phyloP scores from a whole-genome alignment of 2,888 invertebrate species.

The Drosophila fungiperda region DNA sequence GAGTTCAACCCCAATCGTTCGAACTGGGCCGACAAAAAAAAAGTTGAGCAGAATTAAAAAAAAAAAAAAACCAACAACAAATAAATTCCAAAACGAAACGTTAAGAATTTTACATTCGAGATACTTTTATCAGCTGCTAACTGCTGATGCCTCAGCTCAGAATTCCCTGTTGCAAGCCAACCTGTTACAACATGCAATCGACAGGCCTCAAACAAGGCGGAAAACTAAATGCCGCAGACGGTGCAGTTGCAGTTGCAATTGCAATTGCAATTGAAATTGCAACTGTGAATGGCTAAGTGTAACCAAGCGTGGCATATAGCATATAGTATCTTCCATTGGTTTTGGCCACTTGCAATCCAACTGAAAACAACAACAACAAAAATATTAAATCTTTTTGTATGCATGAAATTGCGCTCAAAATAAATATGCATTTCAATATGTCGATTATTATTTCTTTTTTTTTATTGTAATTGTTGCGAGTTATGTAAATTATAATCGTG shows the following conservation, averaged over 20 bases:
- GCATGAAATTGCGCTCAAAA: background rate
- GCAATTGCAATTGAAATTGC: constrained; percentile 4
- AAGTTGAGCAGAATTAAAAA: constrained; percentile 27
- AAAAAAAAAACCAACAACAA: constrained; percentile 27
- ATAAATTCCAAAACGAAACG: constrained; percentile 68
- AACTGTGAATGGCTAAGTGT: constrained; percentile 35
- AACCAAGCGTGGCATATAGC: constrained; percentile 45
- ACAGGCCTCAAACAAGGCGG: constrained; percentile 63
- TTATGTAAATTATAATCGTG: background rate
- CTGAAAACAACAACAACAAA: background rate
- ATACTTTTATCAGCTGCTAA: constrained; percentile 64
- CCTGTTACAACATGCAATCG: constrained; percentile 70
- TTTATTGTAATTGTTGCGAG: background rate
- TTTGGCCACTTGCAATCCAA: constrained; percentile 22
- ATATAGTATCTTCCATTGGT: constrained; percentile 32
- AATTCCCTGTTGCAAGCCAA: constrained; percentile 61
- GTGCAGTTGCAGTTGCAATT: constrained; percentile 6
- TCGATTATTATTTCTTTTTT: too few species aligned
- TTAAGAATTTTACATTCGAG: constrained; percentile 65
- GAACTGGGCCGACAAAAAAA: constrained; percentile 25
- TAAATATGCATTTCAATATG: constrained; percentile 1
- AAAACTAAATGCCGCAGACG: constrained; percentile 34
- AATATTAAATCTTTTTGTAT: background rate
- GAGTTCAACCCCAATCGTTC: constrained; percentile 44
- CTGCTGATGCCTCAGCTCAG: constrained; percentile 28